Conservation (phyloP, 2,113 vertebrate species). For the Amia ocellicauda region DNA sequence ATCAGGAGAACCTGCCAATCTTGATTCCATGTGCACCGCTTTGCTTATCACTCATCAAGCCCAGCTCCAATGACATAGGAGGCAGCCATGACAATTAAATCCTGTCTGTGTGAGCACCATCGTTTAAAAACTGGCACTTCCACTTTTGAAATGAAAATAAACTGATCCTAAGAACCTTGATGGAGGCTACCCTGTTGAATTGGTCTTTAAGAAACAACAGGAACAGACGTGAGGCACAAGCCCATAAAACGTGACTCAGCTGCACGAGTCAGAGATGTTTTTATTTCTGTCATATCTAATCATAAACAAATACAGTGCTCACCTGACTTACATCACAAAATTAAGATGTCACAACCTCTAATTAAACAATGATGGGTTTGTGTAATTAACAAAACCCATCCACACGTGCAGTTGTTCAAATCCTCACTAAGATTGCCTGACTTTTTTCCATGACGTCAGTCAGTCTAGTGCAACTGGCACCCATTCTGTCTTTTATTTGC, state of each 20-base stretch:
- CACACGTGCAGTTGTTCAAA: neutral
- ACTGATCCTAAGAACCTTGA: neutral
- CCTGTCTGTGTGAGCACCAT: neutral
- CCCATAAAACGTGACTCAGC: neutral
- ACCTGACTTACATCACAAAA: too few relatives aligned
- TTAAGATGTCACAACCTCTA: too few relatives aligned
- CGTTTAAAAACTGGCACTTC: neutral
- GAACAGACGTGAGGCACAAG: neutral
- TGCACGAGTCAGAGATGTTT: too few relatives aligned
- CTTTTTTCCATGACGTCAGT: neutral
- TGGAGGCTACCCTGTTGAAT: neutral
- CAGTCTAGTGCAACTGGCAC: neutral
- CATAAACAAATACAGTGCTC: too few relatives aligned
- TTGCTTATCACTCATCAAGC: constrained; percentile 5
- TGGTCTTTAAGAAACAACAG: neutral
- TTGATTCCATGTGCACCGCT: neutral
- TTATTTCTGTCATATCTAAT: too few relatives aligned
- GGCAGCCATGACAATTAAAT: neutral
- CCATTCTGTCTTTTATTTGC: too few relatives aligned
- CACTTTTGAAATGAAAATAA: neutral
- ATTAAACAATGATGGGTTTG: too few relatives aligned
- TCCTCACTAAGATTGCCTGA: neutral
- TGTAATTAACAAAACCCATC: too few relatives aligned
- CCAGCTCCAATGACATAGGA: neutral
- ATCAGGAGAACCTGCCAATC: neutral